Percentiles rank a stretch among this genome's conserved stretches.
phyloP scores from a whole-genome alignment of 1,140 invertebrate species.

The Rhagoletis pomonella region DNA sequence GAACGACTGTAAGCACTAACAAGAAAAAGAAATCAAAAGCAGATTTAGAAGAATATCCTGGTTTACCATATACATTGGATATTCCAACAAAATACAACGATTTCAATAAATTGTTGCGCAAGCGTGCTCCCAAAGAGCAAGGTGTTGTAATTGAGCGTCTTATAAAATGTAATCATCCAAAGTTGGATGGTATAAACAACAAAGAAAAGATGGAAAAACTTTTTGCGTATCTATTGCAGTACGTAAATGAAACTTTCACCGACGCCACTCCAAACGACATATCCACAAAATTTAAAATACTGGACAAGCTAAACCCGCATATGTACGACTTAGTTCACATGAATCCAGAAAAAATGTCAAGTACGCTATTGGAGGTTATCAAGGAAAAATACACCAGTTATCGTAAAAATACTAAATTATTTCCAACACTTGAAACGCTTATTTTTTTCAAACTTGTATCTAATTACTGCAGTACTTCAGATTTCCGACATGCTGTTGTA shows the following conservation, averaged over 20 bases:
- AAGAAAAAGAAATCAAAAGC: slow-evolving; percentile 61
- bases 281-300: slow-evolving; percentile 77
- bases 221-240: slow-evolving; percentile 84
- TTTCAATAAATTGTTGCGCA: slow-evolving; percentile 79
- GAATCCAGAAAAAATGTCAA: slow-evolving; percentile 80
- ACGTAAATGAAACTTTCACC: slow-evolving; percentile 80
- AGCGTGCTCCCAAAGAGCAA: slow-evolving; percentile 79
- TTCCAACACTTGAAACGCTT: slow-evolving; percentile 83
- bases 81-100: slow-evolving; percentile 81
- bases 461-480: slow-evolving; percentile 89
- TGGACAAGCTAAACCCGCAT: slow-evolving; percentile 80
- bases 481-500: slow-evolving; percentile 90
- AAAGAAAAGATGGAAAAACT: slow-evolving; percentile 84
- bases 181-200: slow-evolving; percentile 85
- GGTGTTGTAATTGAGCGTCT: slow-evolving; percentile 85
- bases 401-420: slow-evolving; percentile 78
- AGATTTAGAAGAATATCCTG: slow-evolving; percentile 74
- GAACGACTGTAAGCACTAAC: slow-evolving; percentile 38
- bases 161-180: slow-evolving; percentile 90
- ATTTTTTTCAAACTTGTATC: slow-evolving; percentile 87
- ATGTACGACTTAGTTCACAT: slow-evolving; percentile 85
- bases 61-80: slow-evolving; percentile 83
- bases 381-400: slow-evolving; percentile 84
- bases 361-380: slow-evolving; percentile 81
- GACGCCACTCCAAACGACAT: slow-evolving; percentile 75